Percentiles rank a stretch among this genome's conserved stretches.
Conservation (phyloP, 1,140 invertebrate species). For the Brachionus koreanus region DNA sequence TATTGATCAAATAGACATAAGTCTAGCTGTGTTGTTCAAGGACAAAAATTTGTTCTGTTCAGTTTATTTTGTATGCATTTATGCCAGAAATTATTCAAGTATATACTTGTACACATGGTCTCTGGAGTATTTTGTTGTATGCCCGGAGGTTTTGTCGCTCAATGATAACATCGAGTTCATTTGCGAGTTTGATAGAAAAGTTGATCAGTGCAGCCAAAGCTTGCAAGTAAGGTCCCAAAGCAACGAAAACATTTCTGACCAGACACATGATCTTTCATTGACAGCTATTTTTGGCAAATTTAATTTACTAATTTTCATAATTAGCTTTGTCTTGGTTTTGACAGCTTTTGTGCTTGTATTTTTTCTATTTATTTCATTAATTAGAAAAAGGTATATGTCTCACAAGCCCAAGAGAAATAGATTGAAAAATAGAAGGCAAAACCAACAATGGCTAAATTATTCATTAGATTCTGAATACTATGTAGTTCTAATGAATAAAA, state of each 20-base stretch:
- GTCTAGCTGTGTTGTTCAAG: background rate
- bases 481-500: constrained; percentile 13
- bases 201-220: background rate
- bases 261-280: background rate
- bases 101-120: background rate
- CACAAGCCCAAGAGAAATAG: background rate
- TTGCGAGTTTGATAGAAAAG: background rate
- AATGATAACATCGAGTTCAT: constrained; percentile 8
- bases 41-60: constrained; percentile 1
- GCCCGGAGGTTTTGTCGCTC: background rate
- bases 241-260: background rate
- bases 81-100: background rate
- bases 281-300: background rate
- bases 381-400: background rate
- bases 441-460: background rate
- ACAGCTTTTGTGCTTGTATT: background rate
- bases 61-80: constrained; percentile 26
- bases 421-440: background rate
- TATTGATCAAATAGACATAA: background rate
- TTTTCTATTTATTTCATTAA: background rate
- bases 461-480: constrained; percentile 2
- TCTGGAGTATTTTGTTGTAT: background rate
- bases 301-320: background rate
- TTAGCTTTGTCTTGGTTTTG: background rate
- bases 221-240: background rate